These are phyloP conservation scores for Corbicula japonica DNA, from an alignment of 2,888 invertebrate species.

Conservation along the genomic window DNA sequence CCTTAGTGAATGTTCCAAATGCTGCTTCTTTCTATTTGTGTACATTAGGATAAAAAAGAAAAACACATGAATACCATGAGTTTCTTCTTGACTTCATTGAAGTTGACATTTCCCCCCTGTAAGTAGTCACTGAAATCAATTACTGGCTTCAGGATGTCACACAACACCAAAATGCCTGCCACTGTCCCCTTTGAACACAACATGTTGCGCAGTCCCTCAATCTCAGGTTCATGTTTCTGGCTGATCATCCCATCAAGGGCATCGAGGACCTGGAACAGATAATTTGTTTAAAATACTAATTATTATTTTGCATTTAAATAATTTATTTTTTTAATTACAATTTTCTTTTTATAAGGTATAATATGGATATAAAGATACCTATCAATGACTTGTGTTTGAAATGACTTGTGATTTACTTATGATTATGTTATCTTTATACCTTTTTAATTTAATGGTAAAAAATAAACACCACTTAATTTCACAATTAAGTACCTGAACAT, in stretches of 20 bases:
- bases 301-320: background rate
- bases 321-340: background rate
- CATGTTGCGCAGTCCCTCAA: conserved; percentile 11
- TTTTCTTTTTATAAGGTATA: background rate
- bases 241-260: conserved; percentile 21
- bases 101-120: conserved; percentile 7
- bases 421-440: background rate
- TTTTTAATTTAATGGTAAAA: background rate
- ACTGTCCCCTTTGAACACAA: conserved; percentile 25
- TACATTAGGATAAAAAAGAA: too few species aligned
- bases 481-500: conserved; percentile 22
- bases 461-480: background rate
- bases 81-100: conserved; percentile 11
- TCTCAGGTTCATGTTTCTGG: conserved; percentile 15
- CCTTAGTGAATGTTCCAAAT: too few species aligned
- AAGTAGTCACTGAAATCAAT: conserved; percentile 32
- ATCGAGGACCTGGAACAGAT: conserved; percentile 25
- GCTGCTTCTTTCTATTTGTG: too few species aligned
- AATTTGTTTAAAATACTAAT: too few species aligned
- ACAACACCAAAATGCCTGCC: conserved; percentile 23
- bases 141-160: conserved; percentile 34
- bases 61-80: too few species aligned
- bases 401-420: background rate
- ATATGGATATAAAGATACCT: background rate
- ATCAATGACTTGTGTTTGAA: background rate